Base-by-base conservation (phyloP, 2,888 invertebrate species). In the Nomada fucata region DNA sequence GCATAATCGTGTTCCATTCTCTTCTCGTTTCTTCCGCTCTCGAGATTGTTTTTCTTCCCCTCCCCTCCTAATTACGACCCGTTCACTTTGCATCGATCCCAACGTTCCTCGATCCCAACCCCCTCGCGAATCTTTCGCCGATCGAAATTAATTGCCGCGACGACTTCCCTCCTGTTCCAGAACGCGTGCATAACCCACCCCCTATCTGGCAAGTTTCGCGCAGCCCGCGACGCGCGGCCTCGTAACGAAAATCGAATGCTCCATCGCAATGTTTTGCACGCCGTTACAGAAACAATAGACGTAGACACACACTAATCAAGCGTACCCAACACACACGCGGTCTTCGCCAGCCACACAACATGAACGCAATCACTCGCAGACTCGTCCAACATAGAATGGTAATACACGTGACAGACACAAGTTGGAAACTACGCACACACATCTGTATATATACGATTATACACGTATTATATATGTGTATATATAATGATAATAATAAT, bases 381-480 rank as follows among this genome's bases (percentile, higher is more conserved):
- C 90, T 91, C 92, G 88, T 91, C 88, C 91, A 92, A 92, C 93
- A 92, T 89, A 92, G 90, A 93, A 92, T 93, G 92, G 92, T 93
- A 87, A 85, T 89, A 92, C 91, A 91, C 91, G 93, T 94, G 94
- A 93, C 93, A 93, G 94, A 94, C 94, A 94, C 94, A 93, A 94
- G 94, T 94, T 94, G 93, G 93, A 93, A 93, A 93, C 91, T 92
- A 92, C 92, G 84, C 80, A 87, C 84, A 86, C 83, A 88, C 80
- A 86, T 83, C 80, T 87, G 76, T 86, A 76, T 77, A 80, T 71
- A 68, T 75, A 85, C 81, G 83, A 83, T 60, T 79, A 84, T 68
- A 81, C 79, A 79, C 61, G 64, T 67, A 15, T 26, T 59, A 70
- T 60, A 26, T 74, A 79, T 69, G 76, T 82, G 79, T 70, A 75